Base-by-base conservation (phyloP, 2,888 invertebrate genomes). In the Hypselothyrea guttata region DNA sequence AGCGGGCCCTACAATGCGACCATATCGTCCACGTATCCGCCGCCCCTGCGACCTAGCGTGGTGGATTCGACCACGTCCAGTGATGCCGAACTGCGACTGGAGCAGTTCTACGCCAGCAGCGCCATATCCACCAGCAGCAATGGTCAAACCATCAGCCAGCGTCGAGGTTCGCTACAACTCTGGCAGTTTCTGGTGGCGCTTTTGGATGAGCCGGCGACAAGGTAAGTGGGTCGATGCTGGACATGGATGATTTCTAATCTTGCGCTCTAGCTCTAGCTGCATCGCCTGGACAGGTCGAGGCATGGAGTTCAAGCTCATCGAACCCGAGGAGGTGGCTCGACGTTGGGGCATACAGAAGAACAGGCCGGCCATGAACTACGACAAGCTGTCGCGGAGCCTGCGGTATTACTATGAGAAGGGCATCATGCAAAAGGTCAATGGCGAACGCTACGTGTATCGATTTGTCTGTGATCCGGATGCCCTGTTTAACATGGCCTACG, bases 391-490 rank as follows among this genome's bases (percentile, higher is more conserved):
- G 33, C 92, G 98, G 5, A 98, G 98, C 0, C 91, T 98, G 34
- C 92, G 98, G n/a, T 98, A 98, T 86, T 98, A 98, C 88, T 98
- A 98, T 89, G 98, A 98, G 90, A 98, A 98, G 89, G 98, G 98
- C n/a, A 98, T 98, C 85, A 98, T 98, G 97, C 98, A 98, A 90
- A 98, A 98, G 90, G 98, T 98, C 0, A 96, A 97, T 53, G 97
- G 98, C 0, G 98, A 98, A 88, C 93, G 98, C 82, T 98, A 98
- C 91, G 98, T 98, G 8, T 98, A 98, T 91, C 97, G 97, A 88
- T 98, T 98, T 89, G 97, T 98, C 1, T 98, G 98, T 90, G 97
- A 98, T 89, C 98, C 98, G 0, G 96, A 96, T 69, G 96, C 96
- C 0, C 90, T 97, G 2, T 96, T 97, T 91, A 95, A 94, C 84